phyloP scores from a whole-genome alignment of 2,888 invertebrate species.

The Cosmia trapezina region DNA sequence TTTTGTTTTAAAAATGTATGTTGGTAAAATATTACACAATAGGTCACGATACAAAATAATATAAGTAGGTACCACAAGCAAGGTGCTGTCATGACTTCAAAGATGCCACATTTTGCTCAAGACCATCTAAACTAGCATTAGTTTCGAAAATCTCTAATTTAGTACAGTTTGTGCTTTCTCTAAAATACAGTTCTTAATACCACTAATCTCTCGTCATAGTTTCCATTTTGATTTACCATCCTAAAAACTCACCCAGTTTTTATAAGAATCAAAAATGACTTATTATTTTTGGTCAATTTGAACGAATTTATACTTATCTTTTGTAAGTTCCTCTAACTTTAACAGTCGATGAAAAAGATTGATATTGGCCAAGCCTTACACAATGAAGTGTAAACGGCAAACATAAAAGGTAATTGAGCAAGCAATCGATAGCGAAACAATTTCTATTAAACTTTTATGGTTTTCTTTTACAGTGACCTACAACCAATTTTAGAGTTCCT shows the following conservation, averaged over 20 bases:
- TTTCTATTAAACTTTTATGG: conserved; percentile 46
- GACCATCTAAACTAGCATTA: no score
- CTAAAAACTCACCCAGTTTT: no score
- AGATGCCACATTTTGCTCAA: no score
- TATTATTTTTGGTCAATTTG: neutral
- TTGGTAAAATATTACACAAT: no score
- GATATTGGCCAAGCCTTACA: conserved; percentile 24
- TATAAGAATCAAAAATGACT: no score
- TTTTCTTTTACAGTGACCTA: conserved; percentile 12
- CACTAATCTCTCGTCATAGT: no score
- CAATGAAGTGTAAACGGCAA: conserved; percentile 38
- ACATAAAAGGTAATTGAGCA: conserved; percentile 37
- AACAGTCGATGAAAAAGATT: conserved; percentile 33
- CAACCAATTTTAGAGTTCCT: neutral
- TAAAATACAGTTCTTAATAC: neutral
- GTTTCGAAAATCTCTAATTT: neutral
- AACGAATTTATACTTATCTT: neutral
- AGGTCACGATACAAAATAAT: no score
- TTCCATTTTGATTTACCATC: neutral
- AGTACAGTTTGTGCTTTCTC: neutral
- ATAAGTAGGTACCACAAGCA: no score
- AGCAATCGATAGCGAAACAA: conserved; percentile 43
- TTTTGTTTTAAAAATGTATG: no score
- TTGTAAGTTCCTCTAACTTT: conserved; percentile 1
- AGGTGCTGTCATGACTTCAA: no score